These are phyloP conservation scores for Myiopsitta monachus DNA, from an alignment of 2,113 vertebrate genomes.

Conservation along the genomic window DNA sequence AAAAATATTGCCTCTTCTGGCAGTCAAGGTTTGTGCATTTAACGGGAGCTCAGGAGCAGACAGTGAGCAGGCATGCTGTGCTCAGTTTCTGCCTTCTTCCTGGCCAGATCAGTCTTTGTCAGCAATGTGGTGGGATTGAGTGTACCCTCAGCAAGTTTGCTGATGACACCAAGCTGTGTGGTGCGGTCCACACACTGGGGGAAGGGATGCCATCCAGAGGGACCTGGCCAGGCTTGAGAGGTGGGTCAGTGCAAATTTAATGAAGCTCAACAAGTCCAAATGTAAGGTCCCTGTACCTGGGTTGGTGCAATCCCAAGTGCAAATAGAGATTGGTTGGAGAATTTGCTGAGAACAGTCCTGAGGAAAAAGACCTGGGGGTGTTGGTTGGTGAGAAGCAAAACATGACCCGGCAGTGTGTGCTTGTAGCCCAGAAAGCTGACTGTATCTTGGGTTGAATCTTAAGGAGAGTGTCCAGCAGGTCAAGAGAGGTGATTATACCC, in stretches of 20 bases:
- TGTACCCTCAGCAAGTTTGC: background rate
- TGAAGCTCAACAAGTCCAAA: background rate
- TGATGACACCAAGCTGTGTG: background rate
- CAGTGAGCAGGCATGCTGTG: background rate
- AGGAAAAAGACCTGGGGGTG: background rate
- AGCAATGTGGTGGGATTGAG: background rate
- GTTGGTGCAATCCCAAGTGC: background rate
- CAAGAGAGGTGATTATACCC: background rate
- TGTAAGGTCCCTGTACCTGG: too few relatives aligned
- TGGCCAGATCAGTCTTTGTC: background rate
- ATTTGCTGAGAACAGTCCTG: background rate
- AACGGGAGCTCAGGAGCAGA: background rate
- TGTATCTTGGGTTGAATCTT: background rate
- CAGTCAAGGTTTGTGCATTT: accelerated
- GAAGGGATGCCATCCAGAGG: too few relatives aligned
- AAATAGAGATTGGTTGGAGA: background rate
- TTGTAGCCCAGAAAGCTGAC: background rate
- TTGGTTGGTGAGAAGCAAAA: background rate
- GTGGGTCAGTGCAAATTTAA: background rate
- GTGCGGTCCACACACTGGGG: background rate
- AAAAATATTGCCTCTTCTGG: background rate
- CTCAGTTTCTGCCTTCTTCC: background rate
- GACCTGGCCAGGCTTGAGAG: background rate
- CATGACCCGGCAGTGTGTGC: background rate
- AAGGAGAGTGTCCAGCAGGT: background rate